Evolutionary conservation across 2,113 vertebrate genomes (phyloP).

Genomic region (Tetrax tetrax): DNA sequence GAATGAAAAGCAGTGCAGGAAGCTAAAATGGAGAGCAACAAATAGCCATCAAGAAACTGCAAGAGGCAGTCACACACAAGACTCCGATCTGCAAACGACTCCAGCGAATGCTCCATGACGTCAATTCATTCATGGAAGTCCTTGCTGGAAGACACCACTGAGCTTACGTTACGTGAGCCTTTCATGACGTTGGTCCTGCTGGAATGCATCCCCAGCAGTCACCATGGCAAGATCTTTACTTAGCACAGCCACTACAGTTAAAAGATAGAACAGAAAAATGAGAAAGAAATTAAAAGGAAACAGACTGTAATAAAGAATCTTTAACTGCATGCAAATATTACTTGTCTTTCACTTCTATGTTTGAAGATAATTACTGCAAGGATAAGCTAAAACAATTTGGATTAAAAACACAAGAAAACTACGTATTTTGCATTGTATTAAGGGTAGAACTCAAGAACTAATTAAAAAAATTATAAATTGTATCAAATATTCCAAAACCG

Average conservation of each 20-base stretch:
- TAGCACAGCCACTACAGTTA: background rate
- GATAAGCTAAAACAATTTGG: background rate
- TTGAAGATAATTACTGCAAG: background rate
- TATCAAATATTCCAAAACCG: background rate
- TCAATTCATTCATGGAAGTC: background rate
- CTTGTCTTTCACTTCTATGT: background rate
- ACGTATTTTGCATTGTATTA: background rate
- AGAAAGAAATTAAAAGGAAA: background rate
- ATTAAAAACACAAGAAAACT: background rate
- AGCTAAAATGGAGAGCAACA: background rate
- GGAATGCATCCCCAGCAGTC: background rate
- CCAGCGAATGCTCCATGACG: fast-evolving
- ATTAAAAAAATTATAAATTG: background rate
- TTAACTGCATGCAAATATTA: background rate
- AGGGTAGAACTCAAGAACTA: background rate
- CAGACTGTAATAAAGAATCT: background rate
- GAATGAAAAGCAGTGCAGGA: background rate
- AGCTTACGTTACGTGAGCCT: background rate
- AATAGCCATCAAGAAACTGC: background rate
- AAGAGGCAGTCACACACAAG: background rate
- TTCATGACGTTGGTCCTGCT: background rate
- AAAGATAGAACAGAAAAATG: background rate
- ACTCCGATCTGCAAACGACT: background rate
- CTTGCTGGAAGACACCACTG: background rate
- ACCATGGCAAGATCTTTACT: background rate